Base-by-base conservation (phyloP, 2,797 vertebrate genomes). In the Hippopotamyrus pictus region DNA sequence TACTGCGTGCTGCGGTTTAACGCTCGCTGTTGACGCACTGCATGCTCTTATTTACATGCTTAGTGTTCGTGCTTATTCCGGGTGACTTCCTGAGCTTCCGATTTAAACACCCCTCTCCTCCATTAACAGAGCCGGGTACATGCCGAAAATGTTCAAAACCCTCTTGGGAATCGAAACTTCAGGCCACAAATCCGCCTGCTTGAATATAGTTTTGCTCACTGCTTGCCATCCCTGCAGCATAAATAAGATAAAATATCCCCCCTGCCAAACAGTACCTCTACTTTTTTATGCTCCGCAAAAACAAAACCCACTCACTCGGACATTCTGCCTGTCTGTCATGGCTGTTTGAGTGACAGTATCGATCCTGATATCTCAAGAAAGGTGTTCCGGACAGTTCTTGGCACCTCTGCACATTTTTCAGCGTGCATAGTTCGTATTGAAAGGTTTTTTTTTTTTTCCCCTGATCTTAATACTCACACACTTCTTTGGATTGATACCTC, bases 301-400 rank as follows among this genome's bases (percentile, higher is more conserved):
- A 84, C 46, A 48, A 51, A 84, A 51, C 7, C 82, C 5, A 11
- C 82, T 84, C 41, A 12, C 46, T 22, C 82, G 19, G 46, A 84
- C n/a, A 50, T 84, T 50, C 82, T 11, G 44, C 41, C 41, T 84
- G 82, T 84, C 82, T 50, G 46, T 29, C 41, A 51, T 1, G 9
- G 82, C 82, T 51, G 44, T 51, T 48, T 84, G 82, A 84, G 82
- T 84, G 82, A 84, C 82, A 48, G 46, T 84, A 84, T 48, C 44
- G 1, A 50, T 84, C 82, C 44, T 50, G 82, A 84, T 84, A 50
- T 84, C 82, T 25, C 19, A 1, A 84, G 82, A 84, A 84, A 84
- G 82, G 82, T 51, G 82, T 84, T 50, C 22, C 0, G 46, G 44
- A 84, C 44, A 29, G n/a, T 84, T 84, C 19, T 48, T 48, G n/a